phyloP scores from a whole-genome alignment of 1,140 invertebrate genomes.

The Rhopalosiphum padi region DNA sequence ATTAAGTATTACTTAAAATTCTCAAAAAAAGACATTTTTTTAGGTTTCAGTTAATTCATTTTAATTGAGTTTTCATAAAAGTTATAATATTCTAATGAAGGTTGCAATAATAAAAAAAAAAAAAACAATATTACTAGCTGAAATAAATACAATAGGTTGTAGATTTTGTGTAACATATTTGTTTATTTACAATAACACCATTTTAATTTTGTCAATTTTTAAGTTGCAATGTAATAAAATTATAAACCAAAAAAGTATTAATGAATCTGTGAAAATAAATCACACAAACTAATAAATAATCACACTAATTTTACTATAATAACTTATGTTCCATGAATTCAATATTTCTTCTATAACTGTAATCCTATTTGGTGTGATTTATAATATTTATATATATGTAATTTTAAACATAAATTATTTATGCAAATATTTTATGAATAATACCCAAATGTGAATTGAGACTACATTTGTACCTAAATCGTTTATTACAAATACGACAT shows the following conservation, averaged over 20 bases:
- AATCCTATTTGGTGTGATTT: neutral
- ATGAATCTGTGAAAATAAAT: neutral
- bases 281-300: neutral
- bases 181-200: neutral
- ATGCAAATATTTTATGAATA: neutral
- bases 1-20: no score
- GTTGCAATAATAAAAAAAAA: neutral
- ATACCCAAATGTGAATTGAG: neutral
- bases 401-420: neutral
- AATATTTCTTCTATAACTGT: neutral
- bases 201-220: neutral
- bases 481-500: neutral
- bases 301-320: neutral
- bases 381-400: no score
- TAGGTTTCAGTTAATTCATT: neutral
- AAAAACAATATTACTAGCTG: neutral
- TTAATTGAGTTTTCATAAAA: neutral
- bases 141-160: neutral
- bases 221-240: neutral
- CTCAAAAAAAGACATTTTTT: neutral
- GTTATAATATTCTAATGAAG: neutral
- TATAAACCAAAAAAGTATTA: neutral
- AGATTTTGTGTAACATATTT: neutral
- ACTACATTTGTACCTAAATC: conserved; percentile 1
- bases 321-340: neutral